Evolutionary conservation across 2,888 invertebrate genomes (phyloP), one percentile per base, ranked within the genome.

Genomic region (Hydroisotoma schaefferi): DNA sequence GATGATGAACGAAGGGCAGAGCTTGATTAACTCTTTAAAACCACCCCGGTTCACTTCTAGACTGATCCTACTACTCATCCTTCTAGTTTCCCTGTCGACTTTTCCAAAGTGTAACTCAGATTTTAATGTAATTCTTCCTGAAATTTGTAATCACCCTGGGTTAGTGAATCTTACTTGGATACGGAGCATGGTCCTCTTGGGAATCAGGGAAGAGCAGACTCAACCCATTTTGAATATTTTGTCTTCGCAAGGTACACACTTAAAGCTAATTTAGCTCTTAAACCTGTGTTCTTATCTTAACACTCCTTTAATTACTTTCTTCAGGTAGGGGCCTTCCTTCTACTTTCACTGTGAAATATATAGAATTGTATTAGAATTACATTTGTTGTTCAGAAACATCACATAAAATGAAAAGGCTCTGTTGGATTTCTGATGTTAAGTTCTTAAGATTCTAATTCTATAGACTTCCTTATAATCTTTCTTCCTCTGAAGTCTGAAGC

Each of bases 41-140:
- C n/a, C 5, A 40, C n/a, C 40, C 5, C 46, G 6, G 23, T 23
- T 12, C 46, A 15, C 25, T 23, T 15, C 25, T 46, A 23, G 25
- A 23, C 25, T 22, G 46, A 25, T 15, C 15, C 25, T 22, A 3
- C 20, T 22, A 46, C 23, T 46, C 18, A 22, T 46, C 23, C 2
- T 46, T 4, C 46, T 46, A 22, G 20, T 46, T 46, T 23, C 25
- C 12, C 18, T 23, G 15, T 23, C 46, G 5, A 46, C 6, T 20
- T 25, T 25, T 46, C 46, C 12, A 12, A 25, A 46, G 18, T 46
- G 46, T 23, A 46, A 25, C 46, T 46, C 46, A 25, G 68, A 69
- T 55, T 70, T 67, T 53, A 69, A 70, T 59, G 65, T 70, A 33
- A 59, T 70, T 57, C 61, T 70, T 55, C 70, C 70, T 33, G 70